A percentile compares a stretch with the other conserved stretches of the same genome.
Conservation (phyloP, 2,113 vertebrate species). For the Aleadryas rufinucha region DNA sequence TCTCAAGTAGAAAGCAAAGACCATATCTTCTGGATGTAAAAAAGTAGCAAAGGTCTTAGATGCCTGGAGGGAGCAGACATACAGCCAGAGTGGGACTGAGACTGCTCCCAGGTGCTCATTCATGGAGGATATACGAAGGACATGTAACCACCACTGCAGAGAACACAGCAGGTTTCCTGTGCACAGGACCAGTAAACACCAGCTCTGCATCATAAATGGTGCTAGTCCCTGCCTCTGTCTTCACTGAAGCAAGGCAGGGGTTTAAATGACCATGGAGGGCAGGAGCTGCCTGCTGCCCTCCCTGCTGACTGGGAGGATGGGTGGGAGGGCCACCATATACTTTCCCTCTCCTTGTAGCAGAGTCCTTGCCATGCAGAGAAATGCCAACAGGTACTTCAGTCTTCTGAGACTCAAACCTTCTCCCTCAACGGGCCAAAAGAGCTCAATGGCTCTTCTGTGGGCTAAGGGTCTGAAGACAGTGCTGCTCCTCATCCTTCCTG, state of each 20-base stretch:
- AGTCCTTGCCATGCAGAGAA: not conserved
- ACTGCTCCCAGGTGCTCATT: not conserved
- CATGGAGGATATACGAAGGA: not conserved
- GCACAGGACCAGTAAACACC: not conserved
- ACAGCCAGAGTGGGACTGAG: fast-evolving
- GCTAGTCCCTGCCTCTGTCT: not conserved
- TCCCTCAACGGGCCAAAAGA: not conserved
- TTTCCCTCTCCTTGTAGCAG: not conserved
- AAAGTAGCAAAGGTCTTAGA: not conserved
- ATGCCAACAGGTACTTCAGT: not conserved
- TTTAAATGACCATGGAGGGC: not conserved
- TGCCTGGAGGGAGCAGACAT: fast-evolving
- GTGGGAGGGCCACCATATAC: fast-evolving
- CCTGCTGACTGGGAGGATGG: not conserved
- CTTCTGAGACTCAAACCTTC: not conserved
- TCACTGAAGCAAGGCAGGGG: not conserved
- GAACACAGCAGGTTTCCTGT: not conserved
- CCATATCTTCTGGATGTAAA: not conserved
- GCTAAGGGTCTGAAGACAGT: not conserved
- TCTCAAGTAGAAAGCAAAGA: not conserved
- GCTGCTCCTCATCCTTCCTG: not conserved
- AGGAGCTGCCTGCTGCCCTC: no score
- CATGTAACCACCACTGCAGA: not conserved
- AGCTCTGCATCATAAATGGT: not conserved
- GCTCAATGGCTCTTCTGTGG: not conserved